phyloP scores from a whole-genome alignment of 2,113 vertebrate genomes.

The Lonchura striata region DNA sequence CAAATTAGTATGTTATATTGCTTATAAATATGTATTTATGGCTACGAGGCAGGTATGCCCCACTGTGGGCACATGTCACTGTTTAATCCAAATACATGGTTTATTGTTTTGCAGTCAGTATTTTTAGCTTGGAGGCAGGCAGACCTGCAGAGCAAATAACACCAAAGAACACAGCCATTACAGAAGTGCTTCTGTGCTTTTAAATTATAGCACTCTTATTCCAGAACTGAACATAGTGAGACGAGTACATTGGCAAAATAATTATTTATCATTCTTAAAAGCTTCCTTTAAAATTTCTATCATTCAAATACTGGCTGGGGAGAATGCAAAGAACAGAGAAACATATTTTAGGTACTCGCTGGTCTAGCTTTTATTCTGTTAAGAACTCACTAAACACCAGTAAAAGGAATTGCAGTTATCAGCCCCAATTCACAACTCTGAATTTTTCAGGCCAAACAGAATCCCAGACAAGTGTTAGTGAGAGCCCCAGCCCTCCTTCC shows the following conservation, averaged over 20 bases:
- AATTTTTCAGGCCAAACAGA: not conserved
- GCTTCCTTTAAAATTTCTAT: conserved; percentile 22
- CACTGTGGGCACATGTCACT: not conserved
- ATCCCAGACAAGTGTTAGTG: not conserved
- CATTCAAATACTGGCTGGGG: conserved; percentile 34
- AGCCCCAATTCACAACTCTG: not conserved
- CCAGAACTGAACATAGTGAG: not conserved
- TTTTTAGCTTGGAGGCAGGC: not conserved
- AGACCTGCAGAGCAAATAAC: not conserved
- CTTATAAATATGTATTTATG: conserved; percentile 30
- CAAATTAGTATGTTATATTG: conserved; percentile 14
- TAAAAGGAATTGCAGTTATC: not conserved
- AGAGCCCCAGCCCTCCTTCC: not conserved
- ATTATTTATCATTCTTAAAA: conserved; percentile 68
- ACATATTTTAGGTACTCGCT: conserved; percentile 15
- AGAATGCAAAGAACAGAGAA: conserved; percentile 21
- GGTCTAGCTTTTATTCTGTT: conserved; percentile 16
- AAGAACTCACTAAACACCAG: conserved; percentile 20
- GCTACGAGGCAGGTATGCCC: not conserved
- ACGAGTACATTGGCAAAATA: conserved; percentile 32
- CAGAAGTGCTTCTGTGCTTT: not conserved
- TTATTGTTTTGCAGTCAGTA: conserved; percentile 9
- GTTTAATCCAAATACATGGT: conserved; percentile 31
- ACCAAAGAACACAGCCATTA: not conserved
- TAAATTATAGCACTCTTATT: not conserved